A percentile compares a stretch with the other conserved stretches of the same genome.
Evolutionary conservation across 2,888 invertebrate species (phyloP).

Genomic region (Sinotaia quadrata): DNA sequence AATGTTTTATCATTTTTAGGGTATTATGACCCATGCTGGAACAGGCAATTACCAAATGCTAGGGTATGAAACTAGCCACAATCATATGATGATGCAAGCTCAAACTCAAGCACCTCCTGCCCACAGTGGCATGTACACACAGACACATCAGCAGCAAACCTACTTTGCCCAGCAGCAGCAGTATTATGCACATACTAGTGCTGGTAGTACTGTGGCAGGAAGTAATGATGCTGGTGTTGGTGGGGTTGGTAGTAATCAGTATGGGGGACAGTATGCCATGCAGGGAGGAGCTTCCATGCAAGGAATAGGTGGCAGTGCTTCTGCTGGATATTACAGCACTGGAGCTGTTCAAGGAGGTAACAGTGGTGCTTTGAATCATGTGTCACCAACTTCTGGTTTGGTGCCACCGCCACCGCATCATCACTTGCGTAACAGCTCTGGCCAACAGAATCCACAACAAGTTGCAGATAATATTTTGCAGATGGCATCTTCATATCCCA

Average conservation of each 20-base stretch:
- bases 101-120: conserved; percentile 18
- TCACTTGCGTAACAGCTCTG: conserved; percentile 37
- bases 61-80: conserved; percentile 20
- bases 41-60: conserved; percentile 8
- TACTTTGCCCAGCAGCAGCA: conserved; percentile 29
- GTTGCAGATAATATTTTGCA: conserved; percentile 70
- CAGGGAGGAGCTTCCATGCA: conserved; percentile 21
- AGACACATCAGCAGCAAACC: conserved; percentile 19
- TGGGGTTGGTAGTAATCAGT: conserved; percentile 12
- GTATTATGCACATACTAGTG: not conserved
- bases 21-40: conserved; percentile 20
- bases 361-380: conserved; percentile 13
- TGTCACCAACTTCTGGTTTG: conserved; percentile 19
- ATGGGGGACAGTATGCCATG: conserved; percentile 26
- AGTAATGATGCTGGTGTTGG: conserved; percentile 7
- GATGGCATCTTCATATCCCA: conserved; percentile 62
- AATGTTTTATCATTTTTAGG: too few species aligned
- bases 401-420: conserved; percentile 38
- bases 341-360: not conserved
- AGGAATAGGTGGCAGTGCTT: conserved; percentile 19
- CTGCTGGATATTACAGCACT: conserved; percentile 4
- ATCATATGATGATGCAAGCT: conserved; percentile 32
- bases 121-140: conserved; percentile 23
- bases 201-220: not conserved
- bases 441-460: conserved; percentile 64